Percentiles rank a stretch among this genome's conserved stretches.
Evolutionary conservation across 2,113 vertebrate genomes (phyloP).

Genomic region (Orycteropus afer): DNA sequence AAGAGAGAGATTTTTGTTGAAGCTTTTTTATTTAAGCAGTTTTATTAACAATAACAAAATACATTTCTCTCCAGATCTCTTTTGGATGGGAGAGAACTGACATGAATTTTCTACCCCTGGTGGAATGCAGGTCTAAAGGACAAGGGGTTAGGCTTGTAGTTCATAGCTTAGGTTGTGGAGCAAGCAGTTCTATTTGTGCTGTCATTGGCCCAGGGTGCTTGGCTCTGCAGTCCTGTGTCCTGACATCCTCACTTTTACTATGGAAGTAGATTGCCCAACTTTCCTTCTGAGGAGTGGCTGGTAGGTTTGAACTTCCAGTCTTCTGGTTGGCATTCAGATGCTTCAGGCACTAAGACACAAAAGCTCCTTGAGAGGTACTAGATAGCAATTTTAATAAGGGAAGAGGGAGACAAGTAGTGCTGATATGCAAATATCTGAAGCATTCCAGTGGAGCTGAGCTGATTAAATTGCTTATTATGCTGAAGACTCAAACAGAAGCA

Average conservation of each 20-base stretch:
- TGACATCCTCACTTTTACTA: too few relatives aligned
- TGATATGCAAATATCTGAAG: constrained; percentile 66
- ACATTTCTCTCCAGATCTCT: not conserved
- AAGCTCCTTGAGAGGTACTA: too few relatives aligned
- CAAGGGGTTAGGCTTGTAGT: not conserved
- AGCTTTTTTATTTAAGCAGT: constrained; percentile 17
- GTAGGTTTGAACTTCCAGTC: too few relatives aligned
- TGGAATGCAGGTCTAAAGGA: not conserved
- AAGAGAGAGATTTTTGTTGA: constrained; percentile 21
- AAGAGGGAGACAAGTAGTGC: not conserved
- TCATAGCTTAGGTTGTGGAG: not conserved
- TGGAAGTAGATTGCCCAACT: too few relatives aligned
- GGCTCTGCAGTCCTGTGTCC: not conserved
- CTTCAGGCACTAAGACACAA: too few relatives aligned
- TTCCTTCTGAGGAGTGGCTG: too few relatives aligned
- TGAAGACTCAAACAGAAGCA: constrained; percentile 56
- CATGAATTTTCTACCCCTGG: not conserved
- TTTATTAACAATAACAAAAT: constrained; percentile 15
- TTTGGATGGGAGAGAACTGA: not conserved
- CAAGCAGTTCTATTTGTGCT: not conserved
- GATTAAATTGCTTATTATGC: constrained; percentile 71
- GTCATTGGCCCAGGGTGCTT: not conserved
- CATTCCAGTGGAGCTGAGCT: constrained; percentile 33
- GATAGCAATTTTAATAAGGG: constrained; percentile 65
- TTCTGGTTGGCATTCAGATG: too few relatives aligned